Conservation (phyloP, 2,888 invertebrate genomes). For the Sceliomorpha sp. region DNA sequence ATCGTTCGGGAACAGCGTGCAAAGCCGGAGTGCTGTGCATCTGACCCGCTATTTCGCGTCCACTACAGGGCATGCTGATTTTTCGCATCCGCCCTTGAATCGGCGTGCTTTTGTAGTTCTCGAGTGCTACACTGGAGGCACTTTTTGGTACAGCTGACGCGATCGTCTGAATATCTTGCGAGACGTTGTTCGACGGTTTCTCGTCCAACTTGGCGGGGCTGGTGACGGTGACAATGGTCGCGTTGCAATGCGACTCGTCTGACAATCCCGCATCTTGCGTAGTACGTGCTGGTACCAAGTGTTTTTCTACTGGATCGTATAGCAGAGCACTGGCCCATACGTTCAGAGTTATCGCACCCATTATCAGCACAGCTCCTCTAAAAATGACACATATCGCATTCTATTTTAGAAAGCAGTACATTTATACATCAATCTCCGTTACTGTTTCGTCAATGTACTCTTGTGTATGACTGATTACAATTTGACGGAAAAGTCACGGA, state of each 20-base stretch:
- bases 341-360: conserved; percentile 91
- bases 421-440: too few species aligned
- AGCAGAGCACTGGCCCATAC: conserved; percentile 92
- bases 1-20: conserved; percentile 87
- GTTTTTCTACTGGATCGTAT: conserved; percentile 91
- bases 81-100: conserved; percentile 82
- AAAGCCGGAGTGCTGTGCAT: conserved; percentile 85
- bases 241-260: conserved; percentile 72
- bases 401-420: too few species aligned
- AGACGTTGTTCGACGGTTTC: conserved; percentile 59
- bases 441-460: too few species aligned
- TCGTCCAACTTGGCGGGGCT: conserved; percentile 70
- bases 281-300: conserved; percentile 84
- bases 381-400: conserved; percentile 43
- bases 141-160: conserved; percentile 81
- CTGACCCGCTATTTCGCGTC: conserved; percentile 81
- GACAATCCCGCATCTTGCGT: conserved; percentile 76
- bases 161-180: background rate
- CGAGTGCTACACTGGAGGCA: conserved; percentile 87
- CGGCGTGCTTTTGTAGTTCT: conserved; percentile 80
- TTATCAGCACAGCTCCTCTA: conserved; percentile 89
- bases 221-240: conserved; percentile 64
- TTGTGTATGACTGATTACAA: too few species aligned
- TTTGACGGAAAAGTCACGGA: too few species aligned
- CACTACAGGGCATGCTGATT: conserved; percentile 84